Evolutionary conservation across 2,888 invertebrate species (phyloP).

Genomic region (Chouioia cunea): DNA sequence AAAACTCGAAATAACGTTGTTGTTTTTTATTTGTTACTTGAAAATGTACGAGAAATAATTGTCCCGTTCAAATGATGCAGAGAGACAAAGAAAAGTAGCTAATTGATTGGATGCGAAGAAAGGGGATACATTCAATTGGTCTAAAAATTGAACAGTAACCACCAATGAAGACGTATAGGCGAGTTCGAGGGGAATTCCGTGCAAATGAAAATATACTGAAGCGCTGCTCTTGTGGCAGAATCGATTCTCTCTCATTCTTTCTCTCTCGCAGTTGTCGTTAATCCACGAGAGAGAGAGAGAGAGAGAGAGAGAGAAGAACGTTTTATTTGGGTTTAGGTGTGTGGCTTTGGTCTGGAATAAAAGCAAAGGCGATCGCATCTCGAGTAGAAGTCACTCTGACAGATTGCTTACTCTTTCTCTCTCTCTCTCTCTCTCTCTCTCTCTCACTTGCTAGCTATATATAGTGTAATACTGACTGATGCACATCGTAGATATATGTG

Average conservation of each 20-base stretch:
- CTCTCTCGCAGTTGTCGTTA: neutral
- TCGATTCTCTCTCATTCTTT: neutral
- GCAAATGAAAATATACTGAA: no score
- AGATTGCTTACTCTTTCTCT: neutral
- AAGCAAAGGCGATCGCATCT: neutral
- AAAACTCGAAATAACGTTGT: no score
- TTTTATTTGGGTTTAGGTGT: neutral
- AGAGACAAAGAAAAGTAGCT: neutral
- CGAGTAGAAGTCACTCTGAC: conserved; percentile 12
- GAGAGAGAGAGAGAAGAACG: neutral
- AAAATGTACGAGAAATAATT: conserved; percentile 15
- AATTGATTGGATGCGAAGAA: neutral
- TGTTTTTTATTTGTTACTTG: neutral
- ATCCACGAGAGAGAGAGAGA: neutral
- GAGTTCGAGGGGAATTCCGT: no score
- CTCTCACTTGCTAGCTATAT: no score
- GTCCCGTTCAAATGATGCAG: conserved; percentile 6
- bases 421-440: neutral
- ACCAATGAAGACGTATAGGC: no score
- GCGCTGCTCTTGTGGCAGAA: neutral
- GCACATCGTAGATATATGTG: no score
- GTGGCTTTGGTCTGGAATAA: neutral
- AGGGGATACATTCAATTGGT: conserved; percentile 5
- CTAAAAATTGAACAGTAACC: neutral
- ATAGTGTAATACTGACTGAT: no score